Conservation (phyloP, 1,140 invertebrate species). For the Rhyzopertha dominica region DNA sequence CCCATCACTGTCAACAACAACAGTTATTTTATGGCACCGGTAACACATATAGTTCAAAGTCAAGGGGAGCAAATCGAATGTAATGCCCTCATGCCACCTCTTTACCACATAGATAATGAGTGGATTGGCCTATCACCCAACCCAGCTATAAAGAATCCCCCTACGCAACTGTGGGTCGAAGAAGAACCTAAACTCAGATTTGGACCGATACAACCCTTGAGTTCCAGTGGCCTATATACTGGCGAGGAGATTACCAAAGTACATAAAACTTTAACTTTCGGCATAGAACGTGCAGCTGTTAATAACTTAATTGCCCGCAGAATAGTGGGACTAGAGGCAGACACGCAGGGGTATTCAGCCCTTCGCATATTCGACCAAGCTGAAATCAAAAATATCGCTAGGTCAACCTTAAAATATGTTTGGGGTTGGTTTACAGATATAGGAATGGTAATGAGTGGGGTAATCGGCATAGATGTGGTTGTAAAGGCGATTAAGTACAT, state of each 20-base stretch:
- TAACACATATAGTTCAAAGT: conserved; percentile 6
- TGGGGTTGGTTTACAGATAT: conserved; percentile 16
- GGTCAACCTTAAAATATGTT: conserved; percentile 3
- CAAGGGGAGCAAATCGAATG: too few species aligned
- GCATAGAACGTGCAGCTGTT: conserved; percentile 8
- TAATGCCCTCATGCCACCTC: conserved; percentile 3
- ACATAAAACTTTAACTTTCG: conserved; percentile 15
- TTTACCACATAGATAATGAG: too few species aligned
- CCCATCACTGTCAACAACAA: too few species aligned
- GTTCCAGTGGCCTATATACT: conserved; percentile 11
- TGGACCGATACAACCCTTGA: conserved; percentile 11
- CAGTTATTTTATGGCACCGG: conserved; percentile 6
- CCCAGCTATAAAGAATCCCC: too few species aligned
- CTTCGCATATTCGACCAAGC: not conserved
- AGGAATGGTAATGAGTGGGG: conserved; percentile 12
- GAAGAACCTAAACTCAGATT: conserved; percentile 11
- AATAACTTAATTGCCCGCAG: conserved; percentile 13
- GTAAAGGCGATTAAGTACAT: conserved; percentile 6
- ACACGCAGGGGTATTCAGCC: conserved; percentile 4
- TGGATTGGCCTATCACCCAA: too few species aligned
- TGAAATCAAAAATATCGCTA: conserved; percentile 8
- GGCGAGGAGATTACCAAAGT: conserved; percentile 12
- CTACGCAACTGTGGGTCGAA: too few species aligned
- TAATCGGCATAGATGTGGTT: conserved; percentile 10
- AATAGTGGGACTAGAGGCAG: conserved; percentile 6